Percentiles rank a stretch among this genome's conserved stretches.
These are phyloP conservation scores for Marronus borbonicus DNA, from an alignment of 2,888 invertebrate species.

Conservation along the genomic window DNA sequence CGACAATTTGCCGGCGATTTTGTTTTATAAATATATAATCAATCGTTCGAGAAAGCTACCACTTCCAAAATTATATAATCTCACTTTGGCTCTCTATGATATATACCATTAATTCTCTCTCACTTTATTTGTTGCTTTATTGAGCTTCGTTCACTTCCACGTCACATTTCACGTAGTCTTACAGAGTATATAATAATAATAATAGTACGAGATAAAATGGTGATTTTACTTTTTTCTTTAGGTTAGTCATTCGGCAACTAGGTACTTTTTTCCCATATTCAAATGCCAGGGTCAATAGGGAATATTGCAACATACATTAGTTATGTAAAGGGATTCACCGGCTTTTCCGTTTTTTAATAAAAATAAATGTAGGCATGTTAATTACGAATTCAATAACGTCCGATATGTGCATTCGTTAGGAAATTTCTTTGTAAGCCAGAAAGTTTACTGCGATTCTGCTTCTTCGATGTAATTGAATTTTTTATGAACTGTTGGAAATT, in stretches of 20 bases:
- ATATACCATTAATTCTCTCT: constrained; percentile 34
- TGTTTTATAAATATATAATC: constrained; percentile 37
- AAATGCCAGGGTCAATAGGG: constrained; percentile 46
- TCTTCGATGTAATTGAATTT: not conserved
- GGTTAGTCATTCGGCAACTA: constrained; percentile 45
- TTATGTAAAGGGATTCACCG: constrained; percentile 52
- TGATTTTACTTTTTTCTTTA: not conserved
- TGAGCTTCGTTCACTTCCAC: constrained; percentile 27
- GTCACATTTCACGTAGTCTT: not conserved
- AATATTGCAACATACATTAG: constrained; percentile 15
- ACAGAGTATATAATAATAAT: constrained; percentile 3
- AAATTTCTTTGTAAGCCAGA: constrained; percentile 1
- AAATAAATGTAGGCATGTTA: constrained; percentile 20
- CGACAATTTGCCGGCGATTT: constrained; percentile 33
- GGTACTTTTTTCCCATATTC: constrained; percentile 43
- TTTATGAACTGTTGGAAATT: not conserved
- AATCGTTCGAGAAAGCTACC: constrained; percentile 29
- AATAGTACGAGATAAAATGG: not conserved
- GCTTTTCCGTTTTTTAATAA: constrained; percentile 40
- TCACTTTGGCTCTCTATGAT: constrained; percentile 2
- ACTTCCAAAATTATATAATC: constrained; percentile 33
- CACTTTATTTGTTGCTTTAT: constrained; percentile 15
- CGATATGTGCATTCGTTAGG: not conserved
- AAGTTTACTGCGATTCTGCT: not conserved
- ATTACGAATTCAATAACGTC: constrained; percentile 18